Evolutionary conservation across 2,888 invertebrate genomes (phyloP).

Genomic region (Cacoxenus indagator): DNA sequence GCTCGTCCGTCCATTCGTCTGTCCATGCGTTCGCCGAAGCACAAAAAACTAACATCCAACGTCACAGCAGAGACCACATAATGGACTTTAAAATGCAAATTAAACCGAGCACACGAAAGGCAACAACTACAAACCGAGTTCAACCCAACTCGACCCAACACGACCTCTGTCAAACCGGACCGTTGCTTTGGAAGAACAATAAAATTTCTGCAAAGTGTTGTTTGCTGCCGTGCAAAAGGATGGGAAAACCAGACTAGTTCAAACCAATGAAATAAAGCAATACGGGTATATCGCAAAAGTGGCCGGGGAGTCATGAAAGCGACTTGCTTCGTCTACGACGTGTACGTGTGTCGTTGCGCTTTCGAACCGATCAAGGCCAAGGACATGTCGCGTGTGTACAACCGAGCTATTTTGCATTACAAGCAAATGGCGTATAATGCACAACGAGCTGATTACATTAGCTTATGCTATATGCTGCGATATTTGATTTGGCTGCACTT

Average conservation of each 20-base stretch:
- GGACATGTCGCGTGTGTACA: slow-evolving; percentile 42
- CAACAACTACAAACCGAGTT: slow-evolving; percentile 4
- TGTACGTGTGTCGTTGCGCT: too few species aligned
- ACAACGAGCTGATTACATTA: slow-evolving; percentile 15
- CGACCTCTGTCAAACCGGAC: neutral
- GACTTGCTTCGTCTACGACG: too few species aligned
- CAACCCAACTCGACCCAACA: too few species aligned
- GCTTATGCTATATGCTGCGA: neutral
- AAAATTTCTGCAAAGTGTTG: slow-evolving; percentile 1
- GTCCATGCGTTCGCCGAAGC: neutral
- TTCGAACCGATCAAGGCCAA: slow-evolving; percentile 50
- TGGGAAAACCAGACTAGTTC: neutral
- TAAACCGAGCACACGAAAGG: slow-evolving; percentile 35
- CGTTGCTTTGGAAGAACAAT: neutral
- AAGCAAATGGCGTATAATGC: slow-evolving; percentile 15
- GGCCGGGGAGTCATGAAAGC: too few species aligned
- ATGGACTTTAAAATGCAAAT: slow-evolving; percentile 53
- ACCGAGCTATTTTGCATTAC: slow-evolving; percentile 32
- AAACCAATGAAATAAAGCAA: neutral
- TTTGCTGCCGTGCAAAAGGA: neutral
- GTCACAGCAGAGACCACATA: slow-evolving; percentile 28
- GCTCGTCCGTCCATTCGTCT: too few species aligned
- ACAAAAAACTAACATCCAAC: slow-evolving; percentile 8
- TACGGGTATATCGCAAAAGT: neutral
- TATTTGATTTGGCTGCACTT: slow-evolving; percentile 5